phyloP scores from a whole-genome alignment of 2,113 vertebrate species.

The Heterochromis multidens region DNA sequence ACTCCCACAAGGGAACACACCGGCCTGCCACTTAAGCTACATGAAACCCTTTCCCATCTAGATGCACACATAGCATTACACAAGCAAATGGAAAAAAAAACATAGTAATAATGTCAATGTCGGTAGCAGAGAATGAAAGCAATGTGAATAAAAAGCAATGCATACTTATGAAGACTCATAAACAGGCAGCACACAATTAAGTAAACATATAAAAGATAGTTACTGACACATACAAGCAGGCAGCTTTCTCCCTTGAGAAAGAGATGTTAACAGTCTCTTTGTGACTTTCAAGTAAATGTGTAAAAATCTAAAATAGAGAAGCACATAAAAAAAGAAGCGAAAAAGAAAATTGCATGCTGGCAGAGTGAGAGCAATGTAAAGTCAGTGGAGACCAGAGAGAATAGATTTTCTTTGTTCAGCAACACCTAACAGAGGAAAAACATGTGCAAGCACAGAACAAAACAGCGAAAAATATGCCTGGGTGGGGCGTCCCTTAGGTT shows the following conservation, averaged over 20 bases:
- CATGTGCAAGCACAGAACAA: constrained; percentile 1
- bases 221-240: background rate
- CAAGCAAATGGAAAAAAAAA: constrained; percentile 38
- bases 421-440: background rate
- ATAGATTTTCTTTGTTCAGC: constrained; percentile 13
- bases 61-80: background rate
- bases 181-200: background rate
- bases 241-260: background rate
- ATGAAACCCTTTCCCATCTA: constrained; percentile 17
- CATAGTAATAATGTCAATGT: background rate
- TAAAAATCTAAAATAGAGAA: background rate
- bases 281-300: constrained; percentile 6
- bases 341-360: background rate
- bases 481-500: constrained; percentile 22
- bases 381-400: background rate
- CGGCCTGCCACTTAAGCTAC: constrained; percentile 4
- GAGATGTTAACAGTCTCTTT: constrained; percentile 8
- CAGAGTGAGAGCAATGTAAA: background rate
- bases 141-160: background rate
- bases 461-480: constrained; percentile 7
- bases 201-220: background rate
- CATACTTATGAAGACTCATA: background rate
- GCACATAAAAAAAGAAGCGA: background rate
- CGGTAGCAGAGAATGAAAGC: background rate
- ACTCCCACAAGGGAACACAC: constrained; percentile 25